Percentiles rank a stretch among this genome's conserved stretches.
Conservation (phyloP, 2,888 invertebrate species). For the Watsonalla cultraria region DNA sequence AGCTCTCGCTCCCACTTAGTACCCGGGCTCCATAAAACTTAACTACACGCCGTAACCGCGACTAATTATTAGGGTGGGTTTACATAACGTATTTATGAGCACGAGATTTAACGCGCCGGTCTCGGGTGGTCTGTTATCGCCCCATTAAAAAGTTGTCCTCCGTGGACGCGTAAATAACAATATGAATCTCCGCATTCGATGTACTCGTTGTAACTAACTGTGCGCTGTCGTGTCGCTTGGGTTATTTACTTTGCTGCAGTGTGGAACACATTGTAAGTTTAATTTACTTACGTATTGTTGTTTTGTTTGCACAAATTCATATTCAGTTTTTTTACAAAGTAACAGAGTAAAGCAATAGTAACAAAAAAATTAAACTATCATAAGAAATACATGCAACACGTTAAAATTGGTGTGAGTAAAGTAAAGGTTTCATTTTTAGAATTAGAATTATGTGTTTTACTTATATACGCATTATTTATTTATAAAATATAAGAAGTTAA, state of each 20-base stretch:
- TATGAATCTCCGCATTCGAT: constrained; percentile 44
- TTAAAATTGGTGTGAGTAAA: no score
- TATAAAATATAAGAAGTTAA: constrained; percentile 20
- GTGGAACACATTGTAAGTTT: no score
- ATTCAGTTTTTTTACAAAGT: no score
- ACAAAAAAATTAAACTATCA: no score
- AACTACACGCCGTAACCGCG: constrained; percentile 73
- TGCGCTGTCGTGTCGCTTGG: no score
- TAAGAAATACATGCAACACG: no score
- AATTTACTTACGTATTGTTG: no score
- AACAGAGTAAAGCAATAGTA: no score
- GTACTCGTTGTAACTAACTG: constrained; percentile 11
- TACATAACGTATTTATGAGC: constrained; percentile 78
- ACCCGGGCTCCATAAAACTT: constrained; percentile 69
- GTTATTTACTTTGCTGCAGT: no score
- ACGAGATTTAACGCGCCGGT: constrained; percentile 69
- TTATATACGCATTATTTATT: neutral
- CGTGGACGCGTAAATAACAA: constrained; percentile 70
- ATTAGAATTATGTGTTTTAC: neutral
- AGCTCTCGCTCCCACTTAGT: constrained; percentile 53
- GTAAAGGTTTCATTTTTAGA: neutral
- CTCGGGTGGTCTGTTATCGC: constrained; percentile 77
- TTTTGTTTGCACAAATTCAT: no score
- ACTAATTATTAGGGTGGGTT: constrained; percentile 78
- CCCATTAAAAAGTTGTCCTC: constrained; percentile 77